A percentile compares a stretch with the other conserved stretches of the same genome.
Evolutionary conservation across 2,797 vertebrate genomes (phyloP).

Genomic region (Cyclura pinguis): DNA sequence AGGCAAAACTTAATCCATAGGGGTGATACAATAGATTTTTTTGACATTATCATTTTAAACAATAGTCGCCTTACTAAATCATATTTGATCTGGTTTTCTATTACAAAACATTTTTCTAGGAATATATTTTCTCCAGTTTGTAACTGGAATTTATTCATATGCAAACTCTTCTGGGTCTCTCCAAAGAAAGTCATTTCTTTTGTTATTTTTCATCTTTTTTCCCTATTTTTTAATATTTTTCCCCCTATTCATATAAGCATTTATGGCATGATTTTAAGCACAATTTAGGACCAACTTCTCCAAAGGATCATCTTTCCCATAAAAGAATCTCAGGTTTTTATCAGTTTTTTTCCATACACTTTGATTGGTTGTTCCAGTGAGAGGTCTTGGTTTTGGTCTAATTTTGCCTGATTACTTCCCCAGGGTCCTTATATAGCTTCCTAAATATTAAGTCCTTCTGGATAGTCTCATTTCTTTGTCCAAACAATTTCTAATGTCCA

Average conservation of each 20-base stretch:
- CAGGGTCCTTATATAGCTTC: no score
- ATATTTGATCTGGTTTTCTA: background rate
- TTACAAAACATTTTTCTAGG: background rate
- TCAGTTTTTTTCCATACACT: no score
- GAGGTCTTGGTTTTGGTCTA: no score
- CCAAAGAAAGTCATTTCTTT: background rate
- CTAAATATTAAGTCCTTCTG: no score
- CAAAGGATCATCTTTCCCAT: no score
- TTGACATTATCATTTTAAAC: background rate
- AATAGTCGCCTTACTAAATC: background rate
- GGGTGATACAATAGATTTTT: background rate
- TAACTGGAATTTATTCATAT: background rate
- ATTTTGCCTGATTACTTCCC: no score
- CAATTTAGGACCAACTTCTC: background rate
- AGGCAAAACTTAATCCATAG: slow-evolving; percentile 8
- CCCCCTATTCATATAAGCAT: background rate
- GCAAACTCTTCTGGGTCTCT: background rate
- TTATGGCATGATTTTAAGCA: background rate
- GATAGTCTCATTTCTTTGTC: background rate
- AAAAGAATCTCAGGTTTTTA: no score
- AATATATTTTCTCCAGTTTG: background rate
- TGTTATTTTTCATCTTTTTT: background rate
- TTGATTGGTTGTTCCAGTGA: no score
- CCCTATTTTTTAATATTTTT: background rate
- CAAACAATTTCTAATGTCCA: background rate